Base-by-base conservation (phyloP, 2,888 invertebrate species). In the Eupithecia vulgata region DNA sequence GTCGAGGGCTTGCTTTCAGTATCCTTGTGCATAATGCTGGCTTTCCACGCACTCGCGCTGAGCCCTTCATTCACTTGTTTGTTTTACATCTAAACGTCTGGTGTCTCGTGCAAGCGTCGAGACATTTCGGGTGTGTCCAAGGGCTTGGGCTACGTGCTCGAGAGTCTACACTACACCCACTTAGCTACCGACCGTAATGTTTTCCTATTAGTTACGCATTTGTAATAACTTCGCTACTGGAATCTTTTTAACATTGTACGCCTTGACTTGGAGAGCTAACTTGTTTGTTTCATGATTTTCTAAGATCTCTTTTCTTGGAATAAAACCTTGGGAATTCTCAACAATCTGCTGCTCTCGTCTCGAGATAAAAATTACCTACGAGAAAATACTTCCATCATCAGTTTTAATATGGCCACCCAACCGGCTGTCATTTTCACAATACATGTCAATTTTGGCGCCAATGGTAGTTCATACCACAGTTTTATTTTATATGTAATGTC, bases 1-100 rank as follows among this genome's bases (percentile, higher is more conserved):
- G 88, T 92, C 87, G 88, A 92, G 92, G 84, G 90, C 90, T 90
- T 92, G 92, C 92, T 92, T 91, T 92, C 93, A 93, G 91, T 89
- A 90, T 90, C 87, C 91, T 90, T 90, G 90, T 91, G 93, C 91
- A 93, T 92, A 93, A 93, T 93, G 91, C 90, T 86, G 84, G 85
- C 87, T 88, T 89, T 85, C 88, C 89, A 91, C 91, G 91, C 91
- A 91, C 91, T 90, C 88, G 85, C 81, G 82, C 82, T 80, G 87
- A 90, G 90, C 89, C 88, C 85, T 84, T 86, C 85, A 88, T 92
- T 89, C 91, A 91, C 85, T 86, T 93, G 89, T 93, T 93, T 93
- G 92, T 91, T 91, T 91, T 91, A 87, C 88, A 86, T 89, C 87
- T 91, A 89, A 90, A 89, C 87, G 89, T 85, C 87, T 87, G 87